phyloP scores from a whole-genome alignment of 2,888 invertebrate species.

The Tanypteryx hageni region DNA sequence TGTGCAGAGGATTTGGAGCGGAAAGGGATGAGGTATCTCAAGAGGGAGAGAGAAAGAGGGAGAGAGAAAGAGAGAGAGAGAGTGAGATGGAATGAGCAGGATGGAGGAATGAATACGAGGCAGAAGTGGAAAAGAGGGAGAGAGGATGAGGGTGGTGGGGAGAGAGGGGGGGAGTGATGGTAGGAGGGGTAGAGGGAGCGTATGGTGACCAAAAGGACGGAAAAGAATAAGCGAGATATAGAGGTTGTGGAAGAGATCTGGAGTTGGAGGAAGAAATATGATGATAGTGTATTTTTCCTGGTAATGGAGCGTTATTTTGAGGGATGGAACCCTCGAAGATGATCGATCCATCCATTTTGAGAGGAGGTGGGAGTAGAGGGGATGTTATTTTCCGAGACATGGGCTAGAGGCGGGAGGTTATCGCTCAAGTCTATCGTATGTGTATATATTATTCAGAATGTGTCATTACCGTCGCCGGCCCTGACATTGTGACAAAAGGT shows the following conservation, averaged over 20 bases:
- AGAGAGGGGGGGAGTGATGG: not conserved
- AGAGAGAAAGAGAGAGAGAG: not conserved
- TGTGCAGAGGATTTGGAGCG: too few species aligned
- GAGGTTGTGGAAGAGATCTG: not conserved
- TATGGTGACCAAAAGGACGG: not conserved
- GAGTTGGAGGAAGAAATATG: slow-evolving; percentile 28
- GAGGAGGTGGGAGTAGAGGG: slow-evolving; percentile 17
- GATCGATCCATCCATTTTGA: slow-evolving; percentile 45
- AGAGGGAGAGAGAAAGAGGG: not conserved
- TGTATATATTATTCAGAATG: too few species aligned
- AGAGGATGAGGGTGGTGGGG: not conserved
- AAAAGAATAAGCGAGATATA: too few species aligned
- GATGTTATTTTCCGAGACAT: slow-evolving; percentile 42
- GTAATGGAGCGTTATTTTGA: slow-evolving; percentile 46
- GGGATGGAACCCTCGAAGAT: slow-evolving; percentile 41
- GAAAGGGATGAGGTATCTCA: too few species aligned
- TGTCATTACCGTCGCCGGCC: too few species aligned
- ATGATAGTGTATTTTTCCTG: slow-evolving; percentile 46
- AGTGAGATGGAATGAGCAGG: not conserved
- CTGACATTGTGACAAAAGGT: too few species aligned
- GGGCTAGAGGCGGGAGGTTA: not conserved
- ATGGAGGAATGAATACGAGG: not conserved
- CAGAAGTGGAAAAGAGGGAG: not conserved
- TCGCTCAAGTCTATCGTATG: too few species aligned
- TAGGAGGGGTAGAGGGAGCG: not conserved